phyloP scores from a whole-genome alignment of 2,888 invertebrate species.

The Mesorhabditis belari region DNA sequence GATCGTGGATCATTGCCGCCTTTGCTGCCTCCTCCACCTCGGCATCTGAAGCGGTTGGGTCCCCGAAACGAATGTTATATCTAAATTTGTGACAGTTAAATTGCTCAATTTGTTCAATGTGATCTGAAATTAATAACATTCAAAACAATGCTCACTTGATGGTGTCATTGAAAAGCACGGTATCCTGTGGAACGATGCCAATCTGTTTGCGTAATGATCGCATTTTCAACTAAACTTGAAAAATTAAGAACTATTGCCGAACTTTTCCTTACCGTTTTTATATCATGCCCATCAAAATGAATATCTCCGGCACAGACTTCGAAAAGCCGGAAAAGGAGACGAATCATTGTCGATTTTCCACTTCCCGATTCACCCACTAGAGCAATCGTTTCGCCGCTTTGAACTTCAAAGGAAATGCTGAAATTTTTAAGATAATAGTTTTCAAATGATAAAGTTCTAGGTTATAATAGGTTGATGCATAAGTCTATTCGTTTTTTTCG shows the following conservation, averaged over 20 bases:
- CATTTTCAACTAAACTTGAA: constrained; percentile 56
- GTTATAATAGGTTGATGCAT: no score
- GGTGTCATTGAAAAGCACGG: constrained; percentile 53
- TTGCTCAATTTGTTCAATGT: no score
- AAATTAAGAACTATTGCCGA: no score
- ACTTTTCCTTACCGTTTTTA: constrained; percentile 6
- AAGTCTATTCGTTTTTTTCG: no score
- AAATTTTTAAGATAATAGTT: not conserved
- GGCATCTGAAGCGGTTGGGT: constrained; percentile 69
- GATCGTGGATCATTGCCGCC: constrained; percentile 86
- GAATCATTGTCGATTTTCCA: constrained; percentile 59
- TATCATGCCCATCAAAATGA: constrained; percentile 35
- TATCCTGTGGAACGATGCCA: constrained; percentile 60
- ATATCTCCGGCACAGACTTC: constrained; percentile 52
- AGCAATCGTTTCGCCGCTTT: constrained; percentile 74
- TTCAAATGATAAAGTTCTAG: no score
- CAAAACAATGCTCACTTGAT: constrained; percentile 25
- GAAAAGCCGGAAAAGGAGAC: constrained; percentile 58
- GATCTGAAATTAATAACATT: not conserved
- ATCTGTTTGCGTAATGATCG: constrained; percentile 57
- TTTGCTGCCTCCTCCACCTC: constrained; percentile 82
- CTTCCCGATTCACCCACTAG: constrained; percentile 56
- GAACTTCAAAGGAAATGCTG: constrained; percentile 59
- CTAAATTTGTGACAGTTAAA: no score
- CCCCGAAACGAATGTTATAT: constrained; percentile 89